These are phyloP conservation scores for Acanthacorydalis orientalis DNA, from an alignment of 2,888 invertebrate genomes.

Conservation along the genomic window DNA sequence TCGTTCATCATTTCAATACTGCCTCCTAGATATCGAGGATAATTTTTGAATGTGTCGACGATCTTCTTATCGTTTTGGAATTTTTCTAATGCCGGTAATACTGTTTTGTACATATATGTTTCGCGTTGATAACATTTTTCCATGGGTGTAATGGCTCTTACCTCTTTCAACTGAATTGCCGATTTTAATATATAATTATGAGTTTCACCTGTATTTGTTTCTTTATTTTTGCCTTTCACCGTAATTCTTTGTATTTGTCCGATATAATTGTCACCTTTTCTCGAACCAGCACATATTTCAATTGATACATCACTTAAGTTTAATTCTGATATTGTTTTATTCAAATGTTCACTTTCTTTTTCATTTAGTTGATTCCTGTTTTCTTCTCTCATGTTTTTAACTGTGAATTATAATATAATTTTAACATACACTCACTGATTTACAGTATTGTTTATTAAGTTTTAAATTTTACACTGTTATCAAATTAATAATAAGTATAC, in stretches of 20 bases:
- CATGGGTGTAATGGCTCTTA: neutral
- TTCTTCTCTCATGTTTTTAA: too few species aligned
- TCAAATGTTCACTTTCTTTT: neutral
- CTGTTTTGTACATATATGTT: conserved; percentile 1
- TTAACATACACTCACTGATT: too few species aligned
- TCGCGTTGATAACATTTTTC: conserved; percentile 2
- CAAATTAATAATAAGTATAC: too few species aligned
- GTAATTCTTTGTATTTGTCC: neutral
- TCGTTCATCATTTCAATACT: conserved; percentile 8
- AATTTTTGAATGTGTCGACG: neutral
- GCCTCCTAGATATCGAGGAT: neutral
- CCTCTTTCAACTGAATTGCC: neutral
- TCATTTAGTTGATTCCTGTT: neutral
- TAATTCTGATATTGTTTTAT: neutral
- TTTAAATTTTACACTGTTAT: too few species aligned
- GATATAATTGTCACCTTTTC: conserved; percentile 4
- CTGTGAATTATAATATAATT: too few species aligned
- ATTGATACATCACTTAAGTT: neutral
- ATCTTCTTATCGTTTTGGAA: conserved; percentile 1
- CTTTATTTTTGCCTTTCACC: neutral
- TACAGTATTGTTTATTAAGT: too few species aligned
- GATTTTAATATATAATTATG: conserved; percentile 1
- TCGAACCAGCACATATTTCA: neutral
- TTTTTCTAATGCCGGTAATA: conserved; percentile 3
- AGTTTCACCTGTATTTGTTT: neutral